Evolutionary conservation across 2,113 vertebrate species (phyloP).

Genomic region (Oostethus manadensis): DNA sequence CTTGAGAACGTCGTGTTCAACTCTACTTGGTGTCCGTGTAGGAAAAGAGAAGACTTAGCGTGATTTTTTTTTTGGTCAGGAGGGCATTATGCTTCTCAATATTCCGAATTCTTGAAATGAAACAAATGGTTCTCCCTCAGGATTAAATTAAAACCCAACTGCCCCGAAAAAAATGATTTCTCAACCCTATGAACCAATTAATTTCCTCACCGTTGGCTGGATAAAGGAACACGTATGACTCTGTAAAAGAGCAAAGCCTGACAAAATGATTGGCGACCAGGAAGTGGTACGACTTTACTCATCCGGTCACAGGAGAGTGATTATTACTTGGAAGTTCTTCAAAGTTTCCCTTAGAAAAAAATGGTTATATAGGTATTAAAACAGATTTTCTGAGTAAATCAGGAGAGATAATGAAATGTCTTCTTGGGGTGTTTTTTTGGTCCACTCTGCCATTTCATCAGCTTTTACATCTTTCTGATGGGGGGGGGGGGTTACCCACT

Average conservation of each 20-base stretch:
- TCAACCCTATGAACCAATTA: neutral
- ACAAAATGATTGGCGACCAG: conserved; percentile 22
- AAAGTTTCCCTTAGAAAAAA: no score
- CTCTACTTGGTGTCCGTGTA: conserved; percentile 21
- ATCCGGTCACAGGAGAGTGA: neutral
- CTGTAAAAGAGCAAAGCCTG: conserved; percentile 11
- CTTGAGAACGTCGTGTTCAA: conserved; percentile 45
- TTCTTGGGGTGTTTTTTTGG: no score
- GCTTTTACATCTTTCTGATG: conserved; percentile 16
- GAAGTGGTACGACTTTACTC: neutral
- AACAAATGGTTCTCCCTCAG: conserved; percentile 12
- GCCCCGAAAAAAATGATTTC: conserved; percentile 15
- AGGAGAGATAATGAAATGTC: no score
- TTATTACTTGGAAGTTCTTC: no score
- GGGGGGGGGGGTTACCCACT: conserved; percentile 3
- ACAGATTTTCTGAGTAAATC: neutral
- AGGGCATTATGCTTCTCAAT: neutral
- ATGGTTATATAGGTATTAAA: neutral
- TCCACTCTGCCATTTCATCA: neutral
- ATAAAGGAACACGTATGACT: conserved; percentile 2
- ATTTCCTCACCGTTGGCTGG: conserved; percentile 7
- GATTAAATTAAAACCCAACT: conserved; percentile 12
- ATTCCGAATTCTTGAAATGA: conserved; percentile 4
- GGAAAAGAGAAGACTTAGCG: conserved; percentile 2
- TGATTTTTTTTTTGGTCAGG: neutral